Evolutionary conservation across 1,140 invertebrate species (phyloP).

Genomic region (Bombus fervidus): DNA sequence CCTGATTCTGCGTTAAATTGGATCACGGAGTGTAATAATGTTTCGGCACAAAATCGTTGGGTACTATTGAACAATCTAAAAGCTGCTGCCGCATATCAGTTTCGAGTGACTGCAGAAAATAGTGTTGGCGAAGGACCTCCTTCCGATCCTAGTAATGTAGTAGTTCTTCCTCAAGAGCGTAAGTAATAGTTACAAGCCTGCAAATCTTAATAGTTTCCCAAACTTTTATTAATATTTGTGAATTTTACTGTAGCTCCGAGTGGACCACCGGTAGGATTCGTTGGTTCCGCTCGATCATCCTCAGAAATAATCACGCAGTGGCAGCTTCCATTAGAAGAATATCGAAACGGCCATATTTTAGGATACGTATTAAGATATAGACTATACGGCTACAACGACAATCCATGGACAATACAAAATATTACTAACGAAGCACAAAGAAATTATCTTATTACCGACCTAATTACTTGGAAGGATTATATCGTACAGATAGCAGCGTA

Average conservation of each 20-base stretch:
- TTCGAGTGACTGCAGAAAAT: slow-evolving; percentile 97
- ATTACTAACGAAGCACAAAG: slow-evolving; percentile 96
- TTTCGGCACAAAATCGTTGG: slow-evolving; percentile 90
- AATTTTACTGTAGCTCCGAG: slow-evolving; percentile 87
- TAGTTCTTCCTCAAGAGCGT: slow-evolving; percentile 97
- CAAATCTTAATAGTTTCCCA: background rate
- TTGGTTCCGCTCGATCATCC: slow-evolving; percentile 94
- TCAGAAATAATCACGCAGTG: slow-evolving; percentile 98
- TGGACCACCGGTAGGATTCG: slow-evolving; percentile 93
- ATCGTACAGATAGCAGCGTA: slow-evolving; percentile 98
- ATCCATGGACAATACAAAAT: slow-evolving; percentile 94
- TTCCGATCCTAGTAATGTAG: slow-evolving; percentile 92
- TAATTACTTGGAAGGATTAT: slow-evolving; percentile 99
- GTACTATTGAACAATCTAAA: slow-evolving; percentile 93
- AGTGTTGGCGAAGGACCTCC: slow-evolving; percentile 96
- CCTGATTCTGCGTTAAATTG: slow-evolving; percentile 92
- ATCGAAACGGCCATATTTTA: slow-evolving; percentile 96
- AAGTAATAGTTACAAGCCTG: slow-evolving; percentile 75
- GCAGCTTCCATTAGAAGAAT: slow-evolving; percentile 96
- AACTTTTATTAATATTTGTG: background rate
- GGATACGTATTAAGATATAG: slow-evolving; percentile 97
- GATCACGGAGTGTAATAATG: slow-evolving; percentile 94
- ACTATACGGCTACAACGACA: slow-evolving; percentile 94
- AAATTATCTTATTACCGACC: slow-evolving; percentile 95
- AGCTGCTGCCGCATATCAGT: slow-evolving; percentile 97